Evolutionary conservation across 2,113 vertebrate species (phyloP).

Genomic region (Callocephalon fimbriatum): DNA sequence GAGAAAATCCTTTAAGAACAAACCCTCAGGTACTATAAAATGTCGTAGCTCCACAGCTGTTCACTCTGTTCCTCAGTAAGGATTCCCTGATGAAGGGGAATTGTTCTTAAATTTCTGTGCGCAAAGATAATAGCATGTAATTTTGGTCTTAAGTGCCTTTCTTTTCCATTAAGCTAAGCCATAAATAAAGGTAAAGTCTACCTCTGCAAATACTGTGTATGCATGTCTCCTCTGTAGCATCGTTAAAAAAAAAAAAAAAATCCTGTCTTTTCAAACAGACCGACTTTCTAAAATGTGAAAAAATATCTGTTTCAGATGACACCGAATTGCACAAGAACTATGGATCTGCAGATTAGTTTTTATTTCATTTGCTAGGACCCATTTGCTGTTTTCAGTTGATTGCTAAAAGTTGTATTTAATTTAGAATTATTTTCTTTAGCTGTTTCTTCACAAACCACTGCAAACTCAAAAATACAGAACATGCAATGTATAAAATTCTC

Average conservation of each 20-base stretch:
- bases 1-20: background rate
- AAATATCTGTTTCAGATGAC: background rate
- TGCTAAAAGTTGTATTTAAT: background rate
- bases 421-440: background rate
- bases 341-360: background rate
- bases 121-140: background rate
- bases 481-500: background rate
- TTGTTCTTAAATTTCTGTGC: background rate
- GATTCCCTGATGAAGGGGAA: background rate
- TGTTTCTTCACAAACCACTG: background rate
- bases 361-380: background rate
- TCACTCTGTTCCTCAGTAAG: background rate
- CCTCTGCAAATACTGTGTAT: background rate
- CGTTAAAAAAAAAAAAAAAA: background rate
- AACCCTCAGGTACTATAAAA: background rate
- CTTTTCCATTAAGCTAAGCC: background rate
- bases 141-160: background rate
- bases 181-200: background rate
- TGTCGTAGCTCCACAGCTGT: background rate
- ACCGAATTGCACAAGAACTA: background rate
- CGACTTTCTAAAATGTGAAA: background rate
- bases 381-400: background rate
- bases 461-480: background rate
- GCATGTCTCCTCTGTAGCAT: background rate
- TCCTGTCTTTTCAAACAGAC: background rate